Conservation (phyloP, 2,797 vertebrate genomes). For the Artibeus jamaicensis region DNA sequence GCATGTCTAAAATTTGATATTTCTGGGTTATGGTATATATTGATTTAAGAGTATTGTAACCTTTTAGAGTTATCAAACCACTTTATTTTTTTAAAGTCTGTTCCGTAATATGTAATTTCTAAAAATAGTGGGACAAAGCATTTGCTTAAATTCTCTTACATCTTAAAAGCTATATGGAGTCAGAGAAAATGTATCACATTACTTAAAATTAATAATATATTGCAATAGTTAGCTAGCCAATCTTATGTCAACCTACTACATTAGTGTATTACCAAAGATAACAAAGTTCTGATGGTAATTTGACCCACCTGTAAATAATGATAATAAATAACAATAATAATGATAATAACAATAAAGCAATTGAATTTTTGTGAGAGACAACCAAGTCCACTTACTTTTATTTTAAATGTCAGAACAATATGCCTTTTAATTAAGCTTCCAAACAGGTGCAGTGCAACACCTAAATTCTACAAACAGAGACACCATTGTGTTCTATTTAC, state of each 20-base stretch:
- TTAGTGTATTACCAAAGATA: constrained; percentile 78
- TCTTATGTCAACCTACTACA: constrained; percentile 70
- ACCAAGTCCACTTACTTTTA: constrained; percentile 30
- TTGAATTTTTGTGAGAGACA: constrained; percentile 55
- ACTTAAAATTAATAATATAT: constrained; percentile 73
- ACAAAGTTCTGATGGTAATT: constrained; percentile 80
- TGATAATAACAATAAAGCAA: constrained; percentile 52
- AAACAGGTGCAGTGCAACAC: constrained; percentile 44
- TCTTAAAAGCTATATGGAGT: constrained; percentile 64
- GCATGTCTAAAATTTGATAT: neutral
- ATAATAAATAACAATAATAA: constrained; percentile 47
- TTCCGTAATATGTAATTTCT: constrained; percentile 41
- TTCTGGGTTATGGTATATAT: neutral
- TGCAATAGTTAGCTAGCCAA: constrained; percentile 77
- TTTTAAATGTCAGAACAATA: constrained; percentile 44
- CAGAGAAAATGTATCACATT: constrained; percentile 68
- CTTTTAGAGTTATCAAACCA: constrained; percentile 29
- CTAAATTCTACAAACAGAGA: constrained; percentile 16
- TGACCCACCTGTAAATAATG: constrained; percentile 78
- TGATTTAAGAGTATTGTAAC: neutral
- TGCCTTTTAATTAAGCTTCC: constrained; percentile 53
- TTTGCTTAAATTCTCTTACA: constrained; percentile 71
- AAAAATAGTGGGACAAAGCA: constrained; percentile 41
- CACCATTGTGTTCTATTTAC: neutral
- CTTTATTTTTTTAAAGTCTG: constrained; percentile 35